Evolutionary conservation across 2,113 vertebrate species (phyloP).

Genomic region (Charadrius vociferus): DNA sequence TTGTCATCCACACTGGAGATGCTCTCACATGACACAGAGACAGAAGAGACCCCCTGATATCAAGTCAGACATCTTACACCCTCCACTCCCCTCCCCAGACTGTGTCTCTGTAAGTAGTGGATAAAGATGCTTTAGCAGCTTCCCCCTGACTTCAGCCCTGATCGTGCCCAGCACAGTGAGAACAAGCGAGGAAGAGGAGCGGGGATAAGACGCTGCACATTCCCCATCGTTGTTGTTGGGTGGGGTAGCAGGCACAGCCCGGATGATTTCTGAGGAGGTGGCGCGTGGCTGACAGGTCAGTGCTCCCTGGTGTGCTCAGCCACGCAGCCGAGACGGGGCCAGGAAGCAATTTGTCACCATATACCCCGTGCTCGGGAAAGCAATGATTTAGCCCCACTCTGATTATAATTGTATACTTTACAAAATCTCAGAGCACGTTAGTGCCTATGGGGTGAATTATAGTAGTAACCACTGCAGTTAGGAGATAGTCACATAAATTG

Average conservation of each 20-base stretch:
- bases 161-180: background rate
- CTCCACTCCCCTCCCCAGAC: background rate
- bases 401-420: background rate
- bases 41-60: background rate
- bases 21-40: background rate
- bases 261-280: background rate
- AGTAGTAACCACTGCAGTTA: background rate
- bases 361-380: background rate
- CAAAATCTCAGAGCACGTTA: conserved; percentile 6
- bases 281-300: background rate
- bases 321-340: background rate
- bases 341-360: background rate
- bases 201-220: rapidly evolving
- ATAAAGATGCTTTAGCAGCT: background rate
- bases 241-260: background rate
- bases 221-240: background rate
- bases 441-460: conserved; percentile 15
- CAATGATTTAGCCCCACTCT: background rate
- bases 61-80: background rate
- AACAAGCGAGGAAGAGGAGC: background rate
- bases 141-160: background rate
- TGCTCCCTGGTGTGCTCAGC: background rate
- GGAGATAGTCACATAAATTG: conserved; percentile 16
- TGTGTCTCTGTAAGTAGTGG: background rate
- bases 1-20: background rate